A percentile compares a stretch with the other conserved stretches of the same genome.
phyloP scores from a whole-genome alignment of 37 sponge, comb jelly and placozoan species.

The Hexactinellida sp. region DNA sequence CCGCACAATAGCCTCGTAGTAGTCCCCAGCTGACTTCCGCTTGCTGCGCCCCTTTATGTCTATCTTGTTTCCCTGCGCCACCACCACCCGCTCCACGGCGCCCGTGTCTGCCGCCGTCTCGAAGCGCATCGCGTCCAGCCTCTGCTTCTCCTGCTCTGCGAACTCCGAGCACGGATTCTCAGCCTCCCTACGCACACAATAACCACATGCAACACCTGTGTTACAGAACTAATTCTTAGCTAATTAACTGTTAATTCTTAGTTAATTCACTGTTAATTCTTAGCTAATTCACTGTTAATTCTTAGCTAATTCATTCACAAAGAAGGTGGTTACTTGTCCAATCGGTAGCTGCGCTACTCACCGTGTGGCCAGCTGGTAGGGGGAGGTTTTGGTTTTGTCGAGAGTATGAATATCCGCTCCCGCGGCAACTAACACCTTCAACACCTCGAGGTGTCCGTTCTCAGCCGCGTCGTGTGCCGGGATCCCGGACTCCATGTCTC shows the following conservation, averaged over 20 bases:
- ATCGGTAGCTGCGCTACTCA: not conserved
- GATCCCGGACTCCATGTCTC: not conserved
- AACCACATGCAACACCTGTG: too few species aligned
- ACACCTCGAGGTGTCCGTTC: not conserved
- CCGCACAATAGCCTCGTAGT: not conserved
- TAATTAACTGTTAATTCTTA: too few species aligned
- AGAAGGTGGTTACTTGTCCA: too few species aligned
- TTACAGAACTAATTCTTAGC: too few species aligned
- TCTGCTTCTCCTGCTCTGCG: not conserved
- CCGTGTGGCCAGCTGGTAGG: not conserved
- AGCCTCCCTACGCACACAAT: too few species aligned
- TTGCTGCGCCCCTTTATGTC: not conserved
- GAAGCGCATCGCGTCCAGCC: not conserved
- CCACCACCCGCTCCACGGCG: not conserved
- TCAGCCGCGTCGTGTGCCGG: slow-evolving; percentile 1
- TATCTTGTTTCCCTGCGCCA: not conserved
- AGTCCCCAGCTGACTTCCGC: not conserved
- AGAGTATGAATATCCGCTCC: not conserved
- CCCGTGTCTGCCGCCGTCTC: not conserved
- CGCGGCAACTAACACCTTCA: not conserved
- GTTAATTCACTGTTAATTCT: too few species aligned
- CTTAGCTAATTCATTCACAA: too few species aligned
- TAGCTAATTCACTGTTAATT: too few species aligned
- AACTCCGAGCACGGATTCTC: not conserved
- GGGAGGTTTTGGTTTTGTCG: not conserved